phyloP scores from a whole-genome alignment of 2,888 invertebrate species.

The Mythimna pallens region DNA sequence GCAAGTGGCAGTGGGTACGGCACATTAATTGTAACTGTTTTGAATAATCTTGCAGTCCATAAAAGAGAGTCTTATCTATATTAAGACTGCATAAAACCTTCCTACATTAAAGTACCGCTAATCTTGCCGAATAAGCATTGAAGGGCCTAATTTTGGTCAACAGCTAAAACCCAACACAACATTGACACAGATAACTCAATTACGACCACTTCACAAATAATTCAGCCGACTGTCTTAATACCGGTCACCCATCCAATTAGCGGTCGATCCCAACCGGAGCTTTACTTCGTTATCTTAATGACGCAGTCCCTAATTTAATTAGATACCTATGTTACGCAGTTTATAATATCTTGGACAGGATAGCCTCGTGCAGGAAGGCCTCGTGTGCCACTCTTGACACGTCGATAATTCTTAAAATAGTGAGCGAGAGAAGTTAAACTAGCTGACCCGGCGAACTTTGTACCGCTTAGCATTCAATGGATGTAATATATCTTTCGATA shows the following conservation, averaged over 20 bases:
- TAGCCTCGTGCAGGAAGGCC: background rate
- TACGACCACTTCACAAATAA: conserved; percentile 28
- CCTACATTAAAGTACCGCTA: background rate
- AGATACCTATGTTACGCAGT: conserved; percentile 12
- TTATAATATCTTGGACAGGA: conserved; percentile 7
- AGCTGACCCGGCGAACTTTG: no score
- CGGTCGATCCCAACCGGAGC: conserved; percentile 23
- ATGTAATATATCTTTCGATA: no score
- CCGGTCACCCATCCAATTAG: conserved; percentile 53
- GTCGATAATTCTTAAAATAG: no score
- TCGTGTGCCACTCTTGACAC: no score
- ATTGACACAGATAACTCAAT: conserved; percentile 23
- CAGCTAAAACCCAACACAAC: conserved; percentile 8
- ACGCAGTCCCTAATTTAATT: conserved; percentile 50
- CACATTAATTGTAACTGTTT: no score
- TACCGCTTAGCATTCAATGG: no score
- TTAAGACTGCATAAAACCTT: no score
- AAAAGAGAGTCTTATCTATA: no score
- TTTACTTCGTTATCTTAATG: conserved; percentile 56
- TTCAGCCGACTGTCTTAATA: conserved; percentile 30
- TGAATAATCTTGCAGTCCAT: no score
- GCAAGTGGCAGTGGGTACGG: no score
- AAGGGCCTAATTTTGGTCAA: conserved; percentile 1
- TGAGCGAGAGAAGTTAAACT: no score
- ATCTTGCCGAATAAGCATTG: conserved; percentile 8